Evolutionary conservation across 2,113 vertebrate genomes (phyloP).

Genomic region (Struthidea cinerea): DNA sequence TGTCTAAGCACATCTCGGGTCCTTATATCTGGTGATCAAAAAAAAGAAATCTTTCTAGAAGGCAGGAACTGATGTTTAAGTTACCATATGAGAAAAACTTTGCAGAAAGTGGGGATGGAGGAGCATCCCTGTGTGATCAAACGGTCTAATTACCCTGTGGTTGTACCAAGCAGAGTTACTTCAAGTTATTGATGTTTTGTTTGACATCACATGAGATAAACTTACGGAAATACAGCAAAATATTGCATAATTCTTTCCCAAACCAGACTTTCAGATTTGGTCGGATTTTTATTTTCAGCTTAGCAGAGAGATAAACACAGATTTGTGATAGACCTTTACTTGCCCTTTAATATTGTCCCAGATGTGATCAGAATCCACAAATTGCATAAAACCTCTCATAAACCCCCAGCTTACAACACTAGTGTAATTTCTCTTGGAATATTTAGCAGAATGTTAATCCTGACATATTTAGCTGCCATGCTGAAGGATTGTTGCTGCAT

Average conservation of each 20-base stretch:
- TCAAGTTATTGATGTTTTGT: not conserved
- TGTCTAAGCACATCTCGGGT: rapidly evolving
- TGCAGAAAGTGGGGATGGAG: not conserved
- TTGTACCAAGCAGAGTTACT: not conserved
- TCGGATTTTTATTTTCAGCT: not conserved
- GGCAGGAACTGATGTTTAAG: not conserved
- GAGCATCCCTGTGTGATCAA: not conserved
- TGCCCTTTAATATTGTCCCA: constrained; percentile 28
- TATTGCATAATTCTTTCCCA: not conserved
- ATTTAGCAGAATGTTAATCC: constrained; percentile 57
- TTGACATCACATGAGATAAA: not conserved
- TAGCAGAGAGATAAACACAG: constrained; percentile 16
- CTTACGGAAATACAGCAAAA: not conserved
- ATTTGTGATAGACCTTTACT: constrained; percentile 28
- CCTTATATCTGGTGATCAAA: not conserved
- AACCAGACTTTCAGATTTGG: not conserved
- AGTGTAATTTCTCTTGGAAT: not conserved
- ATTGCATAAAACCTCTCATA: constrained; percentile 37
- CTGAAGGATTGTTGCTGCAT: constrained; percentile 1
- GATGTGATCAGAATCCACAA: constrained; percentile 29
- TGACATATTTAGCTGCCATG: not conserved
- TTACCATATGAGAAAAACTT: not conserved
- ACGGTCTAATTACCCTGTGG: too few species aligned
- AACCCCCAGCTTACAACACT: constrained; percentile 2
- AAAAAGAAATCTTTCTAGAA: not conserved